Base-by-base conservation (phyloP, 37 sponge, comb jelly and placozoan genomes). In the Chondrosia reniformis region DNA sequence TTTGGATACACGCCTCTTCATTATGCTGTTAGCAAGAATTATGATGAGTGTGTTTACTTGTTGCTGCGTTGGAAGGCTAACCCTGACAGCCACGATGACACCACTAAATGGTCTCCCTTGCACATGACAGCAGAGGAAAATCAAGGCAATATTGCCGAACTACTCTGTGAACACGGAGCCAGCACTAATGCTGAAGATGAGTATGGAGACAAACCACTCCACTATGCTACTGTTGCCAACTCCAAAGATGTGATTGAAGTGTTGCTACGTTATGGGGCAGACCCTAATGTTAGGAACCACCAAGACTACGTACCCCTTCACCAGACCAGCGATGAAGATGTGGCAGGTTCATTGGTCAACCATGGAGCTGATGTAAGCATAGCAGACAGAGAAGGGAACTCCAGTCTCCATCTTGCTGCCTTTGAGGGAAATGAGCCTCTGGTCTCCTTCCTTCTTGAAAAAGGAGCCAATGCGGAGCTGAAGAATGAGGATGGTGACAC, bases 31-130 rank as follows among this genome's bases (percentile, higher is more conserved):
- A 79, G 66, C 33, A 64, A 66, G 34, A 69, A 45, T 46, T 79
- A 79, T 22, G 69, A 49, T 28, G 69, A 67, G 19, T 55, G 52
- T 25, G 80, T 79, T 10, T 64, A 43, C 67, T 30, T 65, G 31
- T 69, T 79, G 31, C 67, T 79, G 6, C 45, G 67, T n/a, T 66
- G 69, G 66, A 66, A 66, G 44, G 80, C 80, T 22, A 69, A 79
- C 69, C 80, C 80, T 0, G 66, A 79, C 41, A 43, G 72, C 43
- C 72, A 69, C 1, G 72, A 69, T 25, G 43, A 69, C 15, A 44
- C 39, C 72, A 69, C 72, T n/a, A 69, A 69, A 34, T 69, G 72
- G 72, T 43, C 72, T 2, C 72, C 72, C 15, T 44, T 69, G 36
- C 72, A 69, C 9, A 44, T 69, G 36, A 69, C 72, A 7, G 72